Conservation (phyloP, 2,113 vertebrate species). For the Nerophis lumbriciformis region DNA sequence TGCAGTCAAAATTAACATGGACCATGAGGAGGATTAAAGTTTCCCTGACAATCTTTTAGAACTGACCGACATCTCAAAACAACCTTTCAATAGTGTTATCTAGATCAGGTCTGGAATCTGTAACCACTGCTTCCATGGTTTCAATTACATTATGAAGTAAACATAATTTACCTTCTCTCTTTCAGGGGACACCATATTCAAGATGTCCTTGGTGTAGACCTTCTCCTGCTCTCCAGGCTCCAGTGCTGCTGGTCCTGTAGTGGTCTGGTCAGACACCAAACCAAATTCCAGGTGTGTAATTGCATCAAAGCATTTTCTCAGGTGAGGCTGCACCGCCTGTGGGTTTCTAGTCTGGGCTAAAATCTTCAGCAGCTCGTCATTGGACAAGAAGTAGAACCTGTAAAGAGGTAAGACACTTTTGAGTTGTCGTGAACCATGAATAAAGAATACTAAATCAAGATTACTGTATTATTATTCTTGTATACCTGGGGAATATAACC, state of each 20-base stretch:
- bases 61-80: neutral
- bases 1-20: no score
- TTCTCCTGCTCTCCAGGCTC: conserved; percentile 63
- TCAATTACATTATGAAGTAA: neutral
- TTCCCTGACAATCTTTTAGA: neutral
- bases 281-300: conserved; percentile 78
- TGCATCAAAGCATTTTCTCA: conserved; percentile 84
- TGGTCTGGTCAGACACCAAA: conserved; percentile 36
- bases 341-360: conserved; percentile 82
- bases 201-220: conserved; percentile 76
- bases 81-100: neutral
- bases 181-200: conserved; percentile 81
- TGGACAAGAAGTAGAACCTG: conserved; percentile 86
- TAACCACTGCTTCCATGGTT: neutral
- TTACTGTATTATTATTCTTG: neutral
- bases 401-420: neutral
- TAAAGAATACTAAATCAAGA: neutral
- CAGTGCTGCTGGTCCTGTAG: conserved; percentile 17
- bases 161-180: conserved; percentile 73
- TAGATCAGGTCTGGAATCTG: neutral
- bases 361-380: conserved; percentile 83
- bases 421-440: neutral
- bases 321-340: conserved; percentile 81
- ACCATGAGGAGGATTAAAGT: neutral
- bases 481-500: conserved; percentile 78